Percentiles rank a stretch among this genome's conserved stretches.
phyloP scores from a whole-genome alignment of 2,888 invertebrate species.

The Netelia virgata region DNA sequence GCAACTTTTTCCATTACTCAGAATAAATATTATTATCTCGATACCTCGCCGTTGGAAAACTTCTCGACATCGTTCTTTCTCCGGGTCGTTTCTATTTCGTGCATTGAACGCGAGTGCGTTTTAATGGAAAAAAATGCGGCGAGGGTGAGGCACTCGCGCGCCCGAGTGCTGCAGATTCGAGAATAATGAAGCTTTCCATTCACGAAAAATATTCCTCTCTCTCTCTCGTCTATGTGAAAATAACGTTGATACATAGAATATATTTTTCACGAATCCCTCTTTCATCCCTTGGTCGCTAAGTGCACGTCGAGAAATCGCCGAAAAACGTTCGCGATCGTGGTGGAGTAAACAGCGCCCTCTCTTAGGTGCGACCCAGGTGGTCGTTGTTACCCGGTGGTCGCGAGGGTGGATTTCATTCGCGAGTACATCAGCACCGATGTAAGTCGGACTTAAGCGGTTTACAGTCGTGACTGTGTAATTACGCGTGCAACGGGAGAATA shows the following conservation, averaged over 20 bases:
- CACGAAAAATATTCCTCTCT: neutral
- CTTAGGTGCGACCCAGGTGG: too few relatives aligned
- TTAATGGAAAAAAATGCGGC: constrained; percentile 6
- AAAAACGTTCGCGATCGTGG: neutral
- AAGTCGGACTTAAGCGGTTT: constrained; percentile 59
- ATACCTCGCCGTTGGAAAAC: neutral
- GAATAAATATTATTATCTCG: neutral
- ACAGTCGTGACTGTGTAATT: constrained; percentile 60
- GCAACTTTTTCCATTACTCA: neutral
- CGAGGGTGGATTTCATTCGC: constrained; percentile 6
- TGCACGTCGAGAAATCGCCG: neutral
- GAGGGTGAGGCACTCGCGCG: neutral
- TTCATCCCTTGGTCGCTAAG: neutral
- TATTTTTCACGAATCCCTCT: neutral
- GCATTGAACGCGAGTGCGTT: constrained; percentile 2
- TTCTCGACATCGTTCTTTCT: neutral
- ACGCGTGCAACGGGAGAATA: constrained; percentile 58
- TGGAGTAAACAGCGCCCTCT: neutral
- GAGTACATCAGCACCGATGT: constrained; percentile 24
- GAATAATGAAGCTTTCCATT: neutral
- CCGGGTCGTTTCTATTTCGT: neutral
- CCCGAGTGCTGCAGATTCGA: too few relatives aligned
- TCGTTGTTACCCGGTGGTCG: neutral
- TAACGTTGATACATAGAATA: neutral
- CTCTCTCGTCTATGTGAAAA: neutral